Evolutionary conservation across 1,140 invertebrate species (phyloP).

Genomic region (Diachasmimorpha longicaudata): DNA sequence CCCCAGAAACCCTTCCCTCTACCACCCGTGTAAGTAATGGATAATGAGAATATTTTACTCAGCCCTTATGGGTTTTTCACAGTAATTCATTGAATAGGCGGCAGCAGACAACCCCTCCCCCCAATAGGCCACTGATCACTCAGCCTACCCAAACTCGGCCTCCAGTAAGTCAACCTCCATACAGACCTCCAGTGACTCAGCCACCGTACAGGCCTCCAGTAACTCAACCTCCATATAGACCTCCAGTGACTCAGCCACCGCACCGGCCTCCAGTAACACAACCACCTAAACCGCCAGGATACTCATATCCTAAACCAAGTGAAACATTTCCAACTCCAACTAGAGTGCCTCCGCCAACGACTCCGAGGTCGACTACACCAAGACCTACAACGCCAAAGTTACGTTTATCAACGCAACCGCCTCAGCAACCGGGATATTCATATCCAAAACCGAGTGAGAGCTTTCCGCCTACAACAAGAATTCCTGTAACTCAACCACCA

Average conservation of each 20-base stretch:
- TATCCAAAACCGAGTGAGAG: conserved; percentile 19
- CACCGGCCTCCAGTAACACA: background rate
- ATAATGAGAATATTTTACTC: background rate
- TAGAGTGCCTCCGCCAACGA: background rate
- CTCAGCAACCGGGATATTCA: conserved; percentile 5
- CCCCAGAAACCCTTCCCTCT: conserved; percentile 43
- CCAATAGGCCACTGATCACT: background rate
- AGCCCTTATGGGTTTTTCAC: background rate
- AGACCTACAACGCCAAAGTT: background rate
- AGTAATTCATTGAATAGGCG: background rate
- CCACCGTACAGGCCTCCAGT: background rate
- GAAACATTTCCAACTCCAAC: conserved; percentile 1
- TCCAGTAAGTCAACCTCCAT: background rate
- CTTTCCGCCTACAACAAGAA: conserved; percentile 14
- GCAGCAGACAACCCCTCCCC: background rate
- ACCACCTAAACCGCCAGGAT: background rate
- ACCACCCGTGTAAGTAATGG: conserved; percentile 41
- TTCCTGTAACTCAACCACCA: background rate
- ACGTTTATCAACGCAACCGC: conserved; percentile 15
- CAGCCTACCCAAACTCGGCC: too few relatives aligned
- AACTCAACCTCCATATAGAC: conserved; percentile 22
- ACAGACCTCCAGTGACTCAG: background rate
- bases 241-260: background rate
- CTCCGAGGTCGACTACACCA: background rate
- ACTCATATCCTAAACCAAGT: background rate